Evolutionary conservation across 2,113 vertebrate genomes (phyloP), one percentile per base, ranked within the genome.

Genomic region (Malaclemys terrapin): DNA sequence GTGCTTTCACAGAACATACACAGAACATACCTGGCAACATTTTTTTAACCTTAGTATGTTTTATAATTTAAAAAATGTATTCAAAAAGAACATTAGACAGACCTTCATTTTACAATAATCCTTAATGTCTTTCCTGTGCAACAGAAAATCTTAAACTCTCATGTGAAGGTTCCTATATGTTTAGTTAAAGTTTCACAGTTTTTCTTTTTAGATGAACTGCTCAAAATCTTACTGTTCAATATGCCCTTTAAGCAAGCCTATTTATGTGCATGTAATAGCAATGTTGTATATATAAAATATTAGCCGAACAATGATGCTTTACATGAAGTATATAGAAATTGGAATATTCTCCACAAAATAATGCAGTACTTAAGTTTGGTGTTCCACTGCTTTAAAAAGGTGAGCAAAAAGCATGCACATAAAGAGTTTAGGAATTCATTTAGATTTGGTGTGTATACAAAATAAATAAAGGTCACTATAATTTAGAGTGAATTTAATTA

Each of bases 1-100:
- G 93, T 92, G 95, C 96, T 97, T 96, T 96, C 96, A 98, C 93
- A 91, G 95, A 97, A 97, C 94, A 97, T 93, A 98, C 97, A 93
- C 87, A 88, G 84, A 91, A 90, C 95, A 80, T 88, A 96, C 92
- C 90, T 56, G 89, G 95, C 87, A 97, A 96, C 82, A 94, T 53
- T 84, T 86, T 91, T 90, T 95, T 93, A 38, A 97, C 91, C 90
- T 96, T 88, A 54, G 93, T 84, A 87, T 82, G 80, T 91, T 93
- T 95, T 79, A 78, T 85, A 85, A 65, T 93, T 93, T 92, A 62
- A 95, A 97, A 93, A 87, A 91, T 16, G 88, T 95, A 95, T 86
- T 94, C 72, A 56, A 88, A 93, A 95, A 95, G 88, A 92, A 93
- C 45, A 85, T 89, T n/a, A 95, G 97, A 91, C 49, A 87, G 94